Evolutionary conservation across 2,113 vertebrate genomes (phyloP).

Genomic region (Zosterops pallidus): DNA sequence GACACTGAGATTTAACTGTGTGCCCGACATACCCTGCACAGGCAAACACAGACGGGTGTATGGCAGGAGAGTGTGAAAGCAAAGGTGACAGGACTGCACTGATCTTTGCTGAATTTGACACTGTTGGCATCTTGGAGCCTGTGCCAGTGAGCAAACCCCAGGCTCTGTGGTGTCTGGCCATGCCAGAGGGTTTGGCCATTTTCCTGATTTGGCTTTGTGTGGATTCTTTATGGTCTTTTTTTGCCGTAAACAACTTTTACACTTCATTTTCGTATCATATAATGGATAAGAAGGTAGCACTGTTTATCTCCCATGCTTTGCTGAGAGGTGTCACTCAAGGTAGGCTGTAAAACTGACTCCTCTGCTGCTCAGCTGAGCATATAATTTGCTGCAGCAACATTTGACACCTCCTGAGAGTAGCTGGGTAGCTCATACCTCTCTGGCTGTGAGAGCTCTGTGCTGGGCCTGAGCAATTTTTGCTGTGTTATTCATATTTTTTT

Average conservation of each 20-base stretch:
- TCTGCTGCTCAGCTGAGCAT: neutral
- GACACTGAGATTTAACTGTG: neutral
- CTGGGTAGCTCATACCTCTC: neutral
- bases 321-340: neutral
- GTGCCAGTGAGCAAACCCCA: fast-evolving
- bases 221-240: neutral
- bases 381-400: neutral
- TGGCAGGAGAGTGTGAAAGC: neutral
- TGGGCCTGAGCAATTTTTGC: neutral
- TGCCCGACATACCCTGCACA: fast-evolving
- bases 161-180: neutral
- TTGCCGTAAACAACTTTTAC: neutral
- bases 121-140: neutral
- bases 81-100: neutral
- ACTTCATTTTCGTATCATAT: neutral
- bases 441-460: neutral
- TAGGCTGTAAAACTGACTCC: neutral
- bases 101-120: neutral
- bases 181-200: neutral
- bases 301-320: neutral
- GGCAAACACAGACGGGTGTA: neutral
- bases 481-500: neutral
- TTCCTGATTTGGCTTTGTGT: fast-evolving
- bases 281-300: neutral
- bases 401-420: neutral